These are phyloP conservation scores for Agapornis canus DNA, from an alignment of 2,797 vertebrate genomes.

Conservation along the genomic window DNA sequence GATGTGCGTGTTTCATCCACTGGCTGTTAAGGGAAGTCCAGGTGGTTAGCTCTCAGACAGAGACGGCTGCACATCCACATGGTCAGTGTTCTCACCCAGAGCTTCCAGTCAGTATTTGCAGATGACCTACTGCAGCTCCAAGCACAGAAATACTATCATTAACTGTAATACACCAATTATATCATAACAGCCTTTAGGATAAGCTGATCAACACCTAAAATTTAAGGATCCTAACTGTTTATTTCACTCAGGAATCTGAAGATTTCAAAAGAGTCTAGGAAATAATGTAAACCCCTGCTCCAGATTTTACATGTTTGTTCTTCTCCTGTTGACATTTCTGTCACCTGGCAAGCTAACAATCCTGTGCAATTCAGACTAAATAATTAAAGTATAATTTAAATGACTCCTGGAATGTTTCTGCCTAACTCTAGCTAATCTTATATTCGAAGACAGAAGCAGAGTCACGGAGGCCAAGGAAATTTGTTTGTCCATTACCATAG, in stretches of 20 bases:
- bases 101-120: neutral
- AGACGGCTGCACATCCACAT: neutral
- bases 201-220: neutral
- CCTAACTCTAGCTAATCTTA: neutral
- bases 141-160: neutral
- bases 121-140: neutral
- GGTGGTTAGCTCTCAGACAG: neutral
- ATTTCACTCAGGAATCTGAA: neutral
- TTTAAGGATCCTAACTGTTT: neutral
- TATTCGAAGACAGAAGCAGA: neutral
- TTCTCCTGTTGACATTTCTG: neutral
- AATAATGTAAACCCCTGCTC: neutral
- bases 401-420: neutral
- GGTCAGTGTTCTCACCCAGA: neutral
- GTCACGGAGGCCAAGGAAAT: neutral
- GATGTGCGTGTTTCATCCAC: neutral
- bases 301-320: neutral
- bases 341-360: neutral
- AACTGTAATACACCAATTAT: neutral
- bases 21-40: neutral
- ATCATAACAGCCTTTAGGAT: neutral
- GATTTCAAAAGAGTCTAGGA: neutral
- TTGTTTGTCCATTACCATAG: neutral
- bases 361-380: neutral
- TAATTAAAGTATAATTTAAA: conserved; percentile 15